phyloP scores from a whole-genome alignment of 2,113 vertebrate genomes.

The Dicrurus megarhynchus region DNA sequence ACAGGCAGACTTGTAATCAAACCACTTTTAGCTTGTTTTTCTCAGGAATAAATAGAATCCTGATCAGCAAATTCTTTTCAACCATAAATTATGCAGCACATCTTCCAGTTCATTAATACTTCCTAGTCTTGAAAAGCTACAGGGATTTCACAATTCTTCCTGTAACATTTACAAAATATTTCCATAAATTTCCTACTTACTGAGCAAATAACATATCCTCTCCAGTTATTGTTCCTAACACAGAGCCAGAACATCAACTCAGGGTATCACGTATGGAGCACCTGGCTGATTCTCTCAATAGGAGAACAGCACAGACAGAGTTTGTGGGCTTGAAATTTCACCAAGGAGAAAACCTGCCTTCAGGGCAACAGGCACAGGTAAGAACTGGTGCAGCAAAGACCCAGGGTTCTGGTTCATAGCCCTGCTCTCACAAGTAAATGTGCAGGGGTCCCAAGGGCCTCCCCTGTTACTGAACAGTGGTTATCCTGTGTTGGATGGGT shows the following conservation, averaged over 20 bases:
- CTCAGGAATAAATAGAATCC: neutral
- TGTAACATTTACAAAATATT: constrained; percentile 44
- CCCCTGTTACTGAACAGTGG: neutral
- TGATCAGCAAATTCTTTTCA: neutral
- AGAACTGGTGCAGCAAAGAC: neutral
- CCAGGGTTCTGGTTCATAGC: rapidly evolving
- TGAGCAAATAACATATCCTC: constrained; percentile 7
- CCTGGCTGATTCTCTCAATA: neutral
- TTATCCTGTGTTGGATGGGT: neutral
- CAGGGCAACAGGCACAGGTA: neutral
- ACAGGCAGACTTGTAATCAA: neutral
- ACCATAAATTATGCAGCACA: neutral
- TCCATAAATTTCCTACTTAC: constrained; percentile 11
- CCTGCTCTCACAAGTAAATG: neutral
- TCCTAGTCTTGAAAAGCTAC: neutral
- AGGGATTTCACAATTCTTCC: constrained; percentile 18
- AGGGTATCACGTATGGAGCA: neutral
- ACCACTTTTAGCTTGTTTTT: neutral
- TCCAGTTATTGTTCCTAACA: neutral
- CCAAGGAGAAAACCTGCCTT: neutral
- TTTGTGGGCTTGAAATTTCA: neutral
- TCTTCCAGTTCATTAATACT: neutral
- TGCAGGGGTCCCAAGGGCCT: neutral
- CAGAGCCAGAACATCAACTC: neutral
- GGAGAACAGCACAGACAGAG: neutral